Evolutionary conservation across 1,140 invertebrate species (phyloP), one percentile per base, ranked within the genome.

Genomic region (Ceratina calcarata): DNA sequence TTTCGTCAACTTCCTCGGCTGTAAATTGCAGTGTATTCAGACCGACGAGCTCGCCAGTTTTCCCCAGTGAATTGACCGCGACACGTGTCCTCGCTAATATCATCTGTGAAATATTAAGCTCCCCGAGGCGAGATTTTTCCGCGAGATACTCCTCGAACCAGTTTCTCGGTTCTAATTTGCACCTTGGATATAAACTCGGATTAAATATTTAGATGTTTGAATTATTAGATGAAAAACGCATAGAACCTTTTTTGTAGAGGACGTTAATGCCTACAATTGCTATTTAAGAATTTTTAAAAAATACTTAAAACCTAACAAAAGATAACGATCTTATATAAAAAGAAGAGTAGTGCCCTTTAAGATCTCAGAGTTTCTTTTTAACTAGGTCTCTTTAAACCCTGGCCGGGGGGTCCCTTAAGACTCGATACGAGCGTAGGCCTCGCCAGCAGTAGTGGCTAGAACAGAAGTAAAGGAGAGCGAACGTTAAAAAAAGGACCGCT

Each of bases 11-110:
- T 27, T 51, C 13, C 37, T 3, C 7, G 27, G 6, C 37, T 45
- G 74, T 76, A 76, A 76, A 76, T 76, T 68, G 58, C 73, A 6
- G 3, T 58, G n/a, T 45, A 67, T 75, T 67, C 73, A 57, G n/a
- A 45, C 51, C 62, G 16, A 7, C 18, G 8, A 15, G 20, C 70
- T 51, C 58, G 20, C 20, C 73, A 58, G 60, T 60, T 76, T 49
- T 67, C 18, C 55, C 3, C 18, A 3, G 15, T n/a, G 45, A 70
- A 60, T 68, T 49, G 27, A 32, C 1, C 27, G 27, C 27, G 27
- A 32, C 27, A 32, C 27, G 27, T 32, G 27, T 32, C 27, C 27
- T 32, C 27, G 32, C 32, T 68, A 76, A 76, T 60, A 68, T 76
- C 53, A 20, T 49, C n/a, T 55, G 13, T 16, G 53, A 27, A 58